Conservation (phyloP, 2,797 vertebrate species). For the Myiothlypis chrysogaster region DNA sequence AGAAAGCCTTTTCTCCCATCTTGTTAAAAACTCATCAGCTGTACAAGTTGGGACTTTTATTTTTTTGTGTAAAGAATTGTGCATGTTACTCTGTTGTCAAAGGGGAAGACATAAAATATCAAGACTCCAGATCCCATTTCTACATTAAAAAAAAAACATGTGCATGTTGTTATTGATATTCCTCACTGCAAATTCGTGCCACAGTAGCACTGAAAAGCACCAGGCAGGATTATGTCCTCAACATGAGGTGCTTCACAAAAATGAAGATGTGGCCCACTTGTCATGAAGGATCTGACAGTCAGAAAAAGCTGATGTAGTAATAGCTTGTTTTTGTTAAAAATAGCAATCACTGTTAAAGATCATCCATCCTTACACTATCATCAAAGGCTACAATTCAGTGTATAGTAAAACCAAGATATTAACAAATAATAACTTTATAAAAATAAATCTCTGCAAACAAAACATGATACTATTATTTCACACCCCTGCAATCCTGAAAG, state of each 20-base stretch:
- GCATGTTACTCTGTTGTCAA: background rate
- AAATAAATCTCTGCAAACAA: constrained; percentile 50
- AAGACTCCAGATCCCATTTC: background rate
- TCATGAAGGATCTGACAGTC: background rate
- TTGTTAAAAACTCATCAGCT: constrained; percentile 22
- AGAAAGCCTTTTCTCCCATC: background rate
- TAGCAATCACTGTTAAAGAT: background rate
- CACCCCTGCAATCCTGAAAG: constrained; percentile 35
- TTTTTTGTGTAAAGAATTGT: background rate
- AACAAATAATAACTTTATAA: constrained; percentile 52
- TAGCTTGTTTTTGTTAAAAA: background rate
- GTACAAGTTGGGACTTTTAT: background rate
- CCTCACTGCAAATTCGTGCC: background rate
- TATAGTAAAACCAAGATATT: constrained; percentile 41
- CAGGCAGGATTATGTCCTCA: background rate
- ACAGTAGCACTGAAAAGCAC: background rate
- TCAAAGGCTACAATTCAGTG: background rate
- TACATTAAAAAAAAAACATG: background rate
- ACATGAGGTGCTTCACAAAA: background rate
- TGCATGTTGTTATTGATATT: background rate
- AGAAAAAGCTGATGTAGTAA: background rate
- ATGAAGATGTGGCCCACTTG: background rate
- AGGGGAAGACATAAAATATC: background rate
- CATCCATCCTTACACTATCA: background rate
- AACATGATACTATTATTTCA: background rate